A percentile compares a stretch with the other conserved stretches of the same genome.
phyloP scores from a whole-genome alignment of 1,140 invertebrate species.

The Uloborus diversus region DNA sequence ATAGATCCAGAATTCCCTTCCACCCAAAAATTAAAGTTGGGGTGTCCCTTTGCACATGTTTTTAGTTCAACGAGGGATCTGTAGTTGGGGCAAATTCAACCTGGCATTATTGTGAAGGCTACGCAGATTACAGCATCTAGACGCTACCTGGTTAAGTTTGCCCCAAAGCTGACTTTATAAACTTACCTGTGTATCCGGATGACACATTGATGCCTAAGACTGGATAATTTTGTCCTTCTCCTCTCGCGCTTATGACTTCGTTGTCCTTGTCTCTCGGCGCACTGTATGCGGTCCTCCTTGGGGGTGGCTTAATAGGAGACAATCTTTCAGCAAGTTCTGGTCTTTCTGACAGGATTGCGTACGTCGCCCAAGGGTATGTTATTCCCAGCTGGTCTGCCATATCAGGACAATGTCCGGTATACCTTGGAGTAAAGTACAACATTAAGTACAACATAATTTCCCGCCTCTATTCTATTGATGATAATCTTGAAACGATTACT shows the following conservation, averaged over 20 bases:
- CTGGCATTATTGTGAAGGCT: too few relatives aligned
- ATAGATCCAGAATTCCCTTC: too few relatives aligned
- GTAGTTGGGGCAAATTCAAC: too few relatives aligned
- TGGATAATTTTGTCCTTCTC: not conserved
- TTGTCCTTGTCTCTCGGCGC: not conserved
- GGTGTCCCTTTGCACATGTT: too few relatives aligned
- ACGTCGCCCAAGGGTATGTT: constrained; percentile 18
- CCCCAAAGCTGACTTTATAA: too few relatives aligned
- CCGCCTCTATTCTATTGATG: too few relatives aligned
- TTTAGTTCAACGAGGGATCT: too few relatives aligned
- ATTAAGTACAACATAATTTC: too few relatives aligned
- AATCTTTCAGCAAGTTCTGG: not conserved
- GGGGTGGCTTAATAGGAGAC: not conserved
- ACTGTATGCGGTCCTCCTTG: not conserved
- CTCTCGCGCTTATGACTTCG: not conserved
- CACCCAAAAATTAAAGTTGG: too few relatives aligned
- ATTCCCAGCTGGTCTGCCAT: constrained; percentile 4
- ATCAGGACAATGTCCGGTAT: constrained; percentile 19
- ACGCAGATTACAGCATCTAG: too few relatives aligned
- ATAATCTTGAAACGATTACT: too few relatives aligned
- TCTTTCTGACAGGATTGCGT: not conserved
- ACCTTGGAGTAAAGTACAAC: constrained; percentile 17
- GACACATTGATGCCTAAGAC: not conserved
- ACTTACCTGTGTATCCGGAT: not conserved
- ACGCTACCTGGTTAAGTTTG: too few relatives aligned